phyloP scores from a whole-genome alignment of 2,113 vertebrate genomes.

The Pontoporia blainvillei region DNA sequence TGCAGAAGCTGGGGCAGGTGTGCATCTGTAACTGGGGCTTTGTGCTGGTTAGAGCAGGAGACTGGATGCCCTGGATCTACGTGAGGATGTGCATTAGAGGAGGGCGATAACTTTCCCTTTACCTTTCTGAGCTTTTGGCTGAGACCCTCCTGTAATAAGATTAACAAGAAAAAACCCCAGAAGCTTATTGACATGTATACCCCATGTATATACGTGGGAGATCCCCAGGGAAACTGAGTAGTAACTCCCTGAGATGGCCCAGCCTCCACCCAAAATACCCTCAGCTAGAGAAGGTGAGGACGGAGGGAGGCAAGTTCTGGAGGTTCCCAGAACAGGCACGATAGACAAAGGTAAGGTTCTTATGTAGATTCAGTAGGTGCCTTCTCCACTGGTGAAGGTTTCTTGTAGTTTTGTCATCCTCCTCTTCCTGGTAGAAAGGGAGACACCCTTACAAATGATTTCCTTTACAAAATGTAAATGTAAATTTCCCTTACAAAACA shows the following conservation, averaged over 20 bases:
- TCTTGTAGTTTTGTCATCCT: neutral
- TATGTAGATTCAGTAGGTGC: neutral
- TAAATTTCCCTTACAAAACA: neutral
- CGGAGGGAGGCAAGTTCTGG: neutral
- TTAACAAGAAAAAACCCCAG: neutral
- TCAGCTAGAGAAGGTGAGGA: neutral
- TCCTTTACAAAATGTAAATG: neutral
- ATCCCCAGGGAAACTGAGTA: neutral
- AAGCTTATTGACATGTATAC: neutral
- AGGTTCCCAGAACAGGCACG: neutral
- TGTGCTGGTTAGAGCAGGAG: neutral
- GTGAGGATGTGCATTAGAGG: too few species aligned
- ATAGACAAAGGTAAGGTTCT: neutral
- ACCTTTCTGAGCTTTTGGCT: neutral
- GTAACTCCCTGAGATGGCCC: neutral
- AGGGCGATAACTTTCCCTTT: neutral
- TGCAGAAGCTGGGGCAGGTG: neutral
- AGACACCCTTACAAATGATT: neutral
- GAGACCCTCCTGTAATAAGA: neutral
- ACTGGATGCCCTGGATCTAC: neutral
- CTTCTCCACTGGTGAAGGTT: neutral
- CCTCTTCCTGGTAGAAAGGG: neutral
- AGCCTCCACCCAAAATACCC: neutral
- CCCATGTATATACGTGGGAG: neutral
- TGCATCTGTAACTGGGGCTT: neutral